A percentile compares a stretch with the other conserved stretches of the same genome.
phyloP scores from a whole-genome alignment of 2,888 invertebrate species.

The Hetaerina titia region DNA sequence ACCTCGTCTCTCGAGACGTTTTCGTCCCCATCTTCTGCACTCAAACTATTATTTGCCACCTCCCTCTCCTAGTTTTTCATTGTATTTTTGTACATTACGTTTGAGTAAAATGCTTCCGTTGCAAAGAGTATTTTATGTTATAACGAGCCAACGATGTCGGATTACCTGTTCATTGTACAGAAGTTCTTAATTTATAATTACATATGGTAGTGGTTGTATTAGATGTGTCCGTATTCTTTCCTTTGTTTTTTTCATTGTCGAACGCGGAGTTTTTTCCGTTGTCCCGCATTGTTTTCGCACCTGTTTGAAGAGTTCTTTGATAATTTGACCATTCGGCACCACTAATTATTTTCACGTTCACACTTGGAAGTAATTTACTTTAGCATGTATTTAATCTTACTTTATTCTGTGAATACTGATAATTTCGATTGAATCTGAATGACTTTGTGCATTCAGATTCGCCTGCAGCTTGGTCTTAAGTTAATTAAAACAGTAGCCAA shows the following conservation, averaged over 20 bases:
- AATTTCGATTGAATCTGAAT: not conserved
- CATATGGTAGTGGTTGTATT: conserved; percentile 3
- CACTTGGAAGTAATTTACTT: not conserved
- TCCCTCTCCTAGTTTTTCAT: no score
- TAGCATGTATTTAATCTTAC: not conserved
- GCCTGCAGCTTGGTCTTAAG: not conserved
- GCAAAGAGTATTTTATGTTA: not conserved
- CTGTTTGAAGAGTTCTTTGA: conserved; percentile 2
- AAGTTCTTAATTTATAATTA: not conserved
- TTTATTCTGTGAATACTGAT: conserved; percentile 29
- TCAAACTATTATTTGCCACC: no score
- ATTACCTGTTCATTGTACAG: conserved; percentile 19
- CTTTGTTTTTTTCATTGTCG: not conserved
- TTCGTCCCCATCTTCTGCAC: no score
- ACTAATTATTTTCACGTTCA: not conserved
- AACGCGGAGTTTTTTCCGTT: not conserved
- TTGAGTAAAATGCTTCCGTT: not conserved
- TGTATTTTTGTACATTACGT: conserved; percentile 12
- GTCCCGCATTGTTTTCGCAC: not conserved
- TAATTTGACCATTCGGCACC: not conserved
- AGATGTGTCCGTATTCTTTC: not conserved
- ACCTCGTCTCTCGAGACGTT: no score
- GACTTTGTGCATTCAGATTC: not conserved
- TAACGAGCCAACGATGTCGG: not conserved
- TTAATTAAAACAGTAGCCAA: conserved; percentile 44